Conservation (phyloP, 64 coral and sea anemone genomes). For the Montipora sp. region DNA sequence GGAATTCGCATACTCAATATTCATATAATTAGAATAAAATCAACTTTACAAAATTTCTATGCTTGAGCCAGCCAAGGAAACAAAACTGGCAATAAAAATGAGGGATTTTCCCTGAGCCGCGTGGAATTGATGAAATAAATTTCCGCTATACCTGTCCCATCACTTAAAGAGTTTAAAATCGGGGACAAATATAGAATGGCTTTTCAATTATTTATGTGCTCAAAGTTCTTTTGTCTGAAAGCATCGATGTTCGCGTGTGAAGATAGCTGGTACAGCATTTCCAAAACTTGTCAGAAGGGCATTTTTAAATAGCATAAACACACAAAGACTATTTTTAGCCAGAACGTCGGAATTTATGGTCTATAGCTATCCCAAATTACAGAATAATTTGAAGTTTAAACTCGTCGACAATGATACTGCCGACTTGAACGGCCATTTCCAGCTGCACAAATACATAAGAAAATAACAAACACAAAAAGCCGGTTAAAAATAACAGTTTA, state of each 20-base stretch:
- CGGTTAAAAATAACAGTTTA: neutral
- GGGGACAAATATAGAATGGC: neutral
- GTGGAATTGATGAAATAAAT: constrained; percentile 12
- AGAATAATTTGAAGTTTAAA: neutral
- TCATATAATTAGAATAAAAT: neutral
- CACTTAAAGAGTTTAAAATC: neutral
- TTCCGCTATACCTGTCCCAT: neutral
- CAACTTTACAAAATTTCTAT: neutral
- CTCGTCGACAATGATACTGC: neutral
- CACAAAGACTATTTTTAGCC: neutral
- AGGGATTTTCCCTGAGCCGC: constrained; percentile 47
- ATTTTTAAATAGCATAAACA: neutral
- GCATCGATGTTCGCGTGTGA: neutral
- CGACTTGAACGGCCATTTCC: neutral
- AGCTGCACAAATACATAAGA: neutral
- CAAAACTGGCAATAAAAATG: constrained; percentile 7
- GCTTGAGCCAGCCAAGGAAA: no score
- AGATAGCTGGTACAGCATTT: neutral
- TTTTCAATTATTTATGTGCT: constrained; percentile 42
- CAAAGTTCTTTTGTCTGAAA: constrained; percentile 30
- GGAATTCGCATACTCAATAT: neutral
- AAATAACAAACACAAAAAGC: neutral
- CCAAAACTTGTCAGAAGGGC: neutral
- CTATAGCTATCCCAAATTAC: neutral
- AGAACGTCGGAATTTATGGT: neutral